These are phyloP conservation scores for Molorchus minor DNA, from an alignment of 2,888 invertebrate genomes.

Conservation along the genomic window DNA sequence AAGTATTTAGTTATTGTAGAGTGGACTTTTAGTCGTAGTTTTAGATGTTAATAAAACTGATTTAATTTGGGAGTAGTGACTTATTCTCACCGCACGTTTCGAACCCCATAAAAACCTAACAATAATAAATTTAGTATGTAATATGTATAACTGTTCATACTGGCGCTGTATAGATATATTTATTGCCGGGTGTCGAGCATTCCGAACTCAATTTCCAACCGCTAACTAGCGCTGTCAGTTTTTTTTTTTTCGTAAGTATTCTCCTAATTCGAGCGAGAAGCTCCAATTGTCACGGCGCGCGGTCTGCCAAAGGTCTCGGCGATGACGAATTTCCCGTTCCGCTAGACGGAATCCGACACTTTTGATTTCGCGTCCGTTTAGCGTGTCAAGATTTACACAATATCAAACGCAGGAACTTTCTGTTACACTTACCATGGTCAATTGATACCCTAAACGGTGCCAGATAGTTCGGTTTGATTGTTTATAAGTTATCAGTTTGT, in stretches of 20 bases:
- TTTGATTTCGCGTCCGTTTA: conserved; percentile 54
- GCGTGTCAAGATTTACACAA: conserved; percentile 56
- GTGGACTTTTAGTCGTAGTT: no score
- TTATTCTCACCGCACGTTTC: no score
- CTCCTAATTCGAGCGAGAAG: conserved; percentile 3
- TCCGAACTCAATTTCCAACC: no score
- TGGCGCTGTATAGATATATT: not conserved
- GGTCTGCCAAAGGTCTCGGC: conserved; percentile 10
- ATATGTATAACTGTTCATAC: no score
- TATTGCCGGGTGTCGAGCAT: no score
- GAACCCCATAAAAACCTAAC: no score
- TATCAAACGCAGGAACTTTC: conserved; percentile 33
- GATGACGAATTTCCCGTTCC: conserved; percentile 13
- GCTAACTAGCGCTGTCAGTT: not conserved
- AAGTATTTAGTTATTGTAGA: no score
- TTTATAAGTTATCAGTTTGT: conserved; percentile 24
- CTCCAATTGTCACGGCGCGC: conserved; percentile 8
- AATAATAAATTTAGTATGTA: no score
- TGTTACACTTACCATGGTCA: conserved; percentile 33
- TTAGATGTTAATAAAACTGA: no score
- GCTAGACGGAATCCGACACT: conserved; percentile 40
- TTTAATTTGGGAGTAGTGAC: no score
- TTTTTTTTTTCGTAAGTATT: no score
- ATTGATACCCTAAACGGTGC: conserved; percentile 22
- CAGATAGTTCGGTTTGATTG: conserved; percentile 18